Conservation (phyloP, 2,113 vertebrate species). For the Dunckerocampus dactyliophorus region DNA sequence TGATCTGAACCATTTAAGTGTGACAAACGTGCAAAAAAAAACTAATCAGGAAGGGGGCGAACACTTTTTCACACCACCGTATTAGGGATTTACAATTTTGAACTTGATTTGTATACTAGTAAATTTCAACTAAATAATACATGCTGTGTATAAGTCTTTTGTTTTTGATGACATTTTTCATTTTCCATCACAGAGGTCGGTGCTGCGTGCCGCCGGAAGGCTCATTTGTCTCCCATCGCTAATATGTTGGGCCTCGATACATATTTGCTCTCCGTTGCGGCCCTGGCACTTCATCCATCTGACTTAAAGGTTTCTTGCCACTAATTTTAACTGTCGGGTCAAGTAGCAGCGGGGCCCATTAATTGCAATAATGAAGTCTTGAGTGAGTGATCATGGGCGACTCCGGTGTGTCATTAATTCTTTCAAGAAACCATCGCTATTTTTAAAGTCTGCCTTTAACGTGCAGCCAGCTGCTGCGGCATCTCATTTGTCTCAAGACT, state of each 20-base stretch:
- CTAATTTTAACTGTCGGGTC: conserved; percentile 69
- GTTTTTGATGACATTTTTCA: conserved; percentile 26
- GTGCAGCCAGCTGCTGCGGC: conserved; percentile 48
- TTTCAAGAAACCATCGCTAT: conserved; percentile 59
- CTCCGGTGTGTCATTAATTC: conserved; percentile 64
- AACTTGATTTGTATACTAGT: neutral
- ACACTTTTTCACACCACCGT: no score
- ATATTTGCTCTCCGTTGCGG: conserved; percentile 57
- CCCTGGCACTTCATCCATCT: conserved; percentile 67
- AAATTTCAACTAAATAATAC: neutral
- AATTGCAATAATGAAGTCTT: conserved; percentile 76
- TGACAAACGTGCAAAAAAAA: no score
- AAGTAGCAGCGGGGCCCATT: conserved; percentile 72
- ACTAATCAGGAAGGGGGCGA: no score
- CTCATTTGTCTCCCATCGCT: conserved; percentile 50
- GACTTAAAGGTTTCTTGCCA: conserved; percentile 68
- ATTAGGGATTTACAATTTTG: no score
- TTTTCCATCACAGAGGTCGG: conserved; percentile 40
- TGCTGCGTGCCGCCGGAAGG: conserved; percentile 33
- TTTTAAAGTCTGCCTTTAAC: conserved; percentile 65
- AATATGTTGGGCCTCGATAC: conserved; percentile 53
- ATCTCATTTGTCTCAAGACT: conserved; percentile 62
- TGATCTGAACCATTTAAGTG: no score
- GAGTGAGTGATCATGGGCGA: conserved; percentile 66
- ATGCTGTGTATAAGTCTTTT: neutral